Base-by-base conservation (phyloP, 1,140 invertebrate species). In the Drosophila azteca region DNA sequence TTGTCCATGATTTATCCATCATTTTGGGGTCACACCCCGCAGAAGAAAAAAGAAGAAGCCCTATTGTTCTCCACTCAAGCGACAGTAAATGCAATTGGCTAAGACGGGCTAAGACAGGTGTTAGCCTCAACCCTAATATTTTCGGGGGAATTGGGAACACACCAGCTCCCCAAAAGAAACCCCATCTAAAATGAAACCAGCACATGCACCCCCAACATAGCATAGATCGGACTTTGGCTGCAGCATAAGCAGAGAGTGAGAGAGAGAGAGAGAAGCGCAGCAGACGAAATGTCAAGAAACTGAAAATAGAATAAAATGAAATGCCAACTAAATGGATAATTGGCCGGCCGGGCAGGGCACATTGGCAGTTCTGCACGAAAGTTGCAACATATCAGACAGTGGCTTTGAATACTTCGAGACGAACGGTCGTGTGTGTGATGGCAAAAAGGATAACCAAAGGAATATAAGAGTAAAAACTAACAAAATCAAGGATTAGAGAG, bases 101-200 rank as follows among this genome's bases (percentile, higher is more conserved):
- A 69, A 82, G 66, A 57, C 54, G 50, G 63, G 55, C 67, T 64
- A 54, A 77, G 41, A 66, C 41, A 64, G 41, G 79, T 55, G 77
- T 64, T 79, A 79, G 77, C 77, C 77, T 79, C 77, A 64, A 80
- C 71, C 77, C 66, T 54, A 80, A 80, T 76, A 74, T 70, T 53
- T 13, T 29, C 43, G 46, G 22, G 49, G 26, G 70, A 49, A 75
- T 75, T 75, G 71, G 17, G 71, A 3, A 59, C 71, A n/a, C 22
- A 48, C 58, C 5, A 4, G 24, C 24, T 26, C 5, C 24, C 24
- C 24, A 26, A 54, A 53, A 54, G 69, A 72, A 72, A 72, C 71
- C 72, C 72, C 54, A 67, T 35, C 55, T 35, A 31, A 50, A 49
- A 76, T 20, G 17, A 66, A 65, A 65, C 49, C 49, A 43, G 49